Conservation (phyloP, 2,113 vertebrate genomes). For the Prochilodus magdalenae region DNA sequence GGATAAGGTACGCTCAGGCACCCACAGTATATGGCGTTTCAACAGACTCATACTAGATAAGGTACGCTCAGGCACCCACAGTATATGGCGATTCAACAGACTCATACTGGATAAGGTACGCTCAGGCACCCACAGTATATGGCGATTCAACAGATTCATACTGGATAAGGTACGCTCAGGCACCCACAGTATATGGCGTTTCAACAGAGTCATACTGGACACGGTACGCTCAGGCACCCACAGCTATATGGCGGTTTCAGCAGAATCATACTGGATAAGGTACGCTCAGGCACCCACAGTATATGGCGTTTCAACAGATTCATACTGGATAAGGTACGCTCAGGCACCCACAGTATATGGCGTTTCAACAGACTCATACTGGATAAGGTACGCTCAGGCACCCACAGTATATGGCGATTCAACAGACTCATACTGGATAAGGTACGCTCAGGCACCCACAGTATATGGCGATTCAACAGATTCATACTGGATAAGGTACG, state of each 20-base stretch:
- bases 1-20: neutral
- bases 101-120: neutral
- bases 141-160: neutral
- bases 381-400: slow-evolving; percentile 72
- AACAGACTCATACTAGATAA: slow-evolving; percentile 60
- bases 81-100: neutral
- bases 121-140: neutral
- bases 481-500: slow-evolving; percentile 82
- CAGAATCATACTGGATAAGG: neutral
- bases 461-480: too few species aligned
- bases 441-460: slow-evolving; percentile 57
- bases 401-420: too few species aligned
- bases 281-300: neutral
- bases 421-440: slow-evolving; percentile 84
- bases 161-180: neutral
- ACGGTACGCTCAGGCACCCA: too few species aligned
- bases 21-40: too few species aligned
- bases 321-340: neutral
- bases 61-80: too few species aligned
- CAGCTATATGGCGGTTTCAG: too few species aligned
- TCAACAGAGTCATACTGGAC: slow-evolving; percentile 65
- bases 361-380: slow-evolving; percentile 83
- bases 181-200: too few species aligned
- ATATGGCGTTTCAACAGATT: neutral
- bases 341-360: neutral